Evolutionary conservation across 2,797 vertebrate genomes (phyloP), one percentile per base, ranked within the genome.

Genomic region (Adrianichthys oophorus): DNA sequence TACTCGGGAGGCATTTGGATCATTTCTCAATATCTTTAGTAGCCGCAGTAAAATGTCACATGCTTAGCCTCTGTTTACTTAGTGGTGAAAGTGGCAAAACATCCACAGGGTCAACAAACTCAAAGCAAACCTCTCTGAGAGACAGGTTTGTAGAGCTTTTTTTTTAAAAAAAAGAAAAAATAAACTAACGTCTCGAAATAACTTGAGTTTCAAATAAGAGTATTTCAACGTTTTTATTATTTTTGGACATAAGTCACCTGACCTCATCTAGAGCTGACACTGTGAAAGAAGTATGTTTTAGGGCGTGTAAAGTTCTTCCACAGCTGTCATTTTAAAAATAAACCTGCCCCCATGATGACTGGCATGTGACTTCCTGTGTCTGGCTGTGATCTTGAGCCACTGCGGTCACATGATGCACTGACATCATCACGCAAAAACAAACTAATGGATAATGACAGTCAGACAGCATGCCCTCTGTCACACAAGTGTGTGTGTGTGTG

Each of bases 311-410:
- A 79, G 56, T 72, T 67, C 56, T 55, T 65, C 62, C 62, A 76
- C 70, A 32, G 15, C 69, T 80, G 68, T 80, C 65, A 65, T 69
- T 66, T 73, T 89, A 86, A 83, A 90, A 90, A 92, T 89, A 89
- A 82, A 80, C 74, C 54, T 74, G 52, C 32, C 70, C 80, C 80
- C 65, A 57, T 88, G 87, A 89, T 85, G 79, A 79, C 76, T 77
- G 74, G 72, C 89, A 90, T 90, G 90, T 93, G 91, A 92, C 74
- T 85, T 88, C 81, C 85, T 84, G 76, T 81, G 72, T 91, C 82
- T 86, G 78, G 75, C 80, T 84, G 72, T 24, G 56, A 65, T 74
- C 67, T 78, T 72, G 67, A 74, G 67, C 65, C 65, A 78, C 74
- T 71, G 62, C 64, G 54, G 77, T 91, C 91, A 90, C 90, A 89